Evolutionary conservation across 2,888 invertebrate species (phyloP).

Genomic region (Ceramica pisi): DNA sequence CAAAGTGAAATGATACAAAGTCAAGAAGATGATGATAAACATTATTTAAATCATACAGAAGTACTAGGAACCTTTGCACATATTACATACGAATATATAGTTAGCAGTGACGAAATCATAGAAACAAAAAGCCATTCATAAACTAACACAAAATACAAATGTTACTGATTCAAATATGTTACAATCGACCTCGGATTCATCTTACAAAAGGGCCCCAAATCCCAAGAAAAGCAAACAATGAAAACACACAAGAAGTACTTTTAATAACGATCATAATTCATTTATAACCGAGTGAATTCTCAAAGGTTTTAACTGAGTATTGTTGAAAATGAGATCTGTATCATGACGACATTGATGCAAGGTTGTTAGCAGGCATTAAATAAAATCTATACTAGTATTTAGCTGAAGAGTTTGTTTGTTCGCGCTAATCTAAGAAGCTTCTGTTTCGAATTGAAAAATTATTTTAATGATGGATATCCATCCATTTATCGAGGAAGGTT

Average conservation of each 20-base stretch:
- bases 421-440: too few relatives aligned
- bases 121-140: neutral
- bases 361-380: conserved; percentile 51
- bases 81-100: too few relatives aligned
- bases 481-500: too few relatives aligned
- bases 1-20: neutral
- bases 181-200: conserved; percentile 20
- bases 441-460: too few relatives aligned
- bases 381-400: neutral
- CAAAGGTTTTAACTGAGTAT: conserved; percentile 48
- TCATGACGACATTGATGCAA: conserved; percentile 57
- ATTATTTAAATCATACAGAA: too few relatives aligned
- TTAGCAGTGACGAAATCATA: too few relatives aligned
- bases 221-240: conserved; percentile 44
- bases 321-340: conserved; percentile 53
- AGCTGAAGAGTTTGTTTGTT: too few relatives aligned
- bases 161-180: conserved; percentile 10
- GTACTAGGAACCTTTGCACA: too few relatives aligned
- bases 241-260: neutral
- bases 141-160: conserved; percentile 7
- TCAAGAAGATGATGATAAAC: neutral
- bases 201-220: conserved; percentile 35
- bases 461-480: too few relatives aligned
- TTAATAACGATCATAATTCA: conserved; percentile 39
- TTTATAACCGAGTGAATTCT: conserved; percentile 45